A percentile compares a stretch with the other conserved stretches of the same genome.
phyloP scores from a whole-genome alignment of 1,140 invertebrate genomes.

The Hetaerina americana region DNA sequence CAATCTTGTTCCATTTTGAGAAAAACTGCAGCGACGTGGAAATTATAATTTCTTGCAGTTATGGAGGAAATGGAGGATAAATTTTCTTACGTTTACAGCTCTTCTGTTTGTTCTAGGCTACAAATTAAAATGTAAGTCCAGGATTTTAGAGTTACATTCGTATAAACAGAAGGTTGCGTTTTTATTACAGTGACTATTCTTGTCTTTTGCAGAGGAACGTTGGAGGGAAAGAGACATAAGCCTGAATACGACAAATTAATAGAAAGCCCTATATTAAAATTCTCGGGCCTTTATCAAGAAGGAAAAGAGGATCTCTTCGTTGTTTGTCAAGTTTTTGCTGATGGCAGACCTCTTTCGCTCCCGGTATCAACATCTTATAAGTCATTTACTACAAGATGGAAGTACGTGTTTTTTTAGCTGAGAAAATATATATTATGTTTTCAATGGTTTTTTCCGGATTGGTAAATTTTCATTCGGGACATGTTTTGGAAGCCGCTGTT shows the following conservation, averaged over 20 bases:
- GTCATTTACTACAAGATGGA: constrained; percentile 83
- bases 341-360: constrained; percentile 68
- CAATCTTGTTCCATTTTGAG: too few species aligned
- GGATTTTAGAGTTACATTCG: neutral
- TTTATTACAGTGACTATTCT: constrained; percentile 4
- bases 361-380: constrained; percentile 89
- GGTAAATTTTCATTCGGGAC: too few species aligned
- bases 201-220: constrained; percentile 62
- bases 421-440: too few species aligned
- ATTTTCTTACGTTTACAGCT: constrained; percentile 83
- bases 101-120: constrained; percentile 69
- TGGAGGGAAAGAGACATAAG: constrained; percentile 77
- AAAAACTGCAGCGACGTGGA: too few species aligned
- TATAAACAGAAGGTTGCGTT: neutral
- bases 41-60: neutral
- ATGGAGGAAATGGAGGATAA: constrained; percentile 58
- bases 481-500: too few species aligned
- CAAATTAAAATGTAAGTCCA: constrained; percentile 84
- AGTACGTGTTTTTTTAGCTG: constrained; percentile 43
- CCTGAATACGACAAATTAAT: constrained; percentile 80
- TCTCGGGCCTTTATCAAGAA: constrained; percentile 72
- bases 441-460: too few species aligned
- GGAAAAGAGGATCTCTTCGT: constrained; percentile 63
- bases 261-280: constrained; percentile 78
- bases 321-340: constrained; percentile 72